Conservation (phyloP, 2,113 vertebrate genomes). For the Dicentrarchus labrax region DNA sequence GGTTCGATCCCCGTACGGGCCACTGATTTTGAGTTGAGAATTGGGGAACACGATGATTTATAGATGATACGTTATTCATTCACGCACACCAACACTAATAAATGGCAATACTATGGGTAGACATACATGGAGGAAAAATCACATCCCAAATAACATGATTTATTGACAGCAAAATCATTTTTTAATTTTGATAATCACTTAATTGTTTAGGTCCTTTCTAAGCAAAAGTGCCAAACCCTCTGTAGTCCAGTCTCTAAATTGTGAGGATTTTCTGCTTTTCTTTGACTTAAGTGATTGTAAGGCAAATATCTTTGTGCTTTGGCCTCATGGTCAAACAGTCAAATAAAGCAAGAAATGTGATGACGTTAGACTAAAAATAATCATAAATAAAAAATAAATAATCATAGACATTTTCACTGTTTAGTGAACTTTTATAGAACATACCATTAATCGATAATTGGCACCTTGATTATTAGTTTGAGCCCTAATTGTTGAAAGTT, state of each 20-base stretch:
- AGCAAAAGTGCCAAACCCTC: too few species aligned
- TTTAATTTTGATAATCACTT: background rate
- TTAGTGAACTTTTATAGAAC: background rate
- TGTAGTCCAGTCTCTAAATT: background rate
- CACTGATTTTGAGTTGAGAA: background rate
- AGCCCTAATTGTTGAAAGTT: too few species aligned
- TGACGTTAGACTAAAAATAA: background rate
- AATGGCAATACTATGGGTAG: background rate
- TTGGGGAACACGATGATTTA: background rate
- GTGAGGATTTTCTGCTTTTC: background rate
- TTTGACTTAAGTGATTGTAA: background rate
- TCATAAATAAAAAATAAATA: too few species aligned
- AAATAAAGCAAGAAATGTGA: background rate
- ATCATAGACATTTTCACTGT: background rate
- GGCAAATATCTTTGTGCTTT: background rate
- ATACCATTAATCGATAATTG: background rate
- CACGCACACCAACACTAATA: background rate
- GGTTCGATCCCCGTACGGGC: slow-evolving; percentile 75
- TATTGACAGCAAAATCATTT: background rate
- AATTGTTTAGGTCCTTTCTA: background rate
- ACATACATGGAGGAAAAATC: background rate
- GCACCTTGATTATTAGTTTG: too few species aligned
- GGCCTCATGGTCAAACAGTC: background rate
- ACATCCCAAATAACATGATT: background rate
- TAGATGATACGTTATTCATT: background rate